Base-by-base conservation (phyloP, 2,113 vertebrate species). In the Neogale vison region DNA sequence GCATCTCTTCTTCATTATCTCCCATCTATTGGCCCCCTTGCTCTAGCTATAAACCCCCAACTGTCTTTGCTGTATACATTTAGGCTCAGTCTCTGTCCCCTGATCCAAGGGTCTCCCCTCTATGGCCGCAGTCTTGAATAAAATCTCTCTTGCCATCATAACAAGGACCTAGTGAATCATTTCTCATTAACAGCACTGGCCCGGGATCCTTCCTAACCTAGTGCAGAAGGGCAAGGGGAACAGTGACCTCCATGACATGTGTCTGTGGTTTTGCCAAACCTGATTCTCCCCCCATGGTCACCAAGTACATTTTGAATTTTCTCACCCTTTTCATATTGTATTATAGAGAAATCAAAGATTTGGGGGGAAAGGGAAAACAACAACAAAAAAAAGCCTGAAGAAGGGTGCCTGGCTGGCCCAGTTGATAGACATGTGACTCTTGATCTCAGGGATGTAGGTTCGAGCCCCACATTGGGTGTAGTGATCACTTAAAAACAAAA, bases 221-320 rank as follows among this genome's bases (percentile, higher is more conserved):
- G 17, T 31, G 7, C 57, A 18, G 52, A 94, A 84, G 4, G 26
- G 2, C 36, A 15, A 36, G 15, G 39, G 67, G 34, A 20, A 52
- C 36, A 31, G 45, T 34, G 42, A 15, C 47, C 61, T 55, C 39
- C 12, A 14, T 42, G 84, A 15, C 5, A 9, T 2, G 8, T 42
- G 14, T 36, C 10, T 57, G 5, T 67, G 57, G 69, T 45, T 80
- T 89, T 84, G 42, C 69, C 61, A 92, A 83, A 18, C 7, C 50
- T 67, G 10, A 24, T 42, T 29, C 82, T 94, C 71, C 71, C 67
- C 59, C 63, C 45, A 83, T 29, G 34, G 26, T 29, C 77, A 42
- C 18, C 77, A 90, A 52, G 63, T 57, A 88, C 74, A n/a, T 52
- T 87, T 34, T 50, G 74, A 74, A 90, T 93, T 39, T 65, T 97